Conservation (phyloP, 2,888 invertebrate genomes). For the Epistrophe eligans region DNA sequence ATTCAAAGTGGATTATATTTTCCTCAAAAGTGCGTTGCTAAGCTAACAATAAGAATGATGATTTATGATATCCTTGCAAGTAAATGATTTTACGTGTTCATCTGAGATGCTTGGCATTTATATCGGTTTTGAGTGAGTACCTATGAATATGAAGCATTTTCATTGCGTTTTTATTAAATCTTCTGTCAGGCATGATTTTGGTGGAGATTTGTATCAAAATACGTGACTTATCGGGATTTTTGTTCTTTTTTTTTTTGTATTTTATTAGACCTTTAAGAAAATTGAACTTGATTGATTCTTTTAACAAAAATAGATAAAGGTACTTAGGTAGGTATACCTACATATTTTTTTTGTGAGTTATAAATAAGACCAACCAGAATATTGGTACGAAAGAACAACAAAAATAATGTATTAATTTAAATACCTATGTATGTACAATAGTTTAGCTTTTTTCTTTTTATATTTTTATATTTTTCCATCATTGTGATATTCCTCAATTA, state of each 20-base stretch:
- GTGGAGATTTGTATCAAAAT: neutral
- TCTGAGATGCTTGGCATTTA: slow-evolving; percentile 1
- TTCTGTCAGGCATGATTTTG: neutral
- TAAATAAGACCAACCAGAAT: too few species aligned
- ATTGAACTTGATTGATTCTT: neutral
- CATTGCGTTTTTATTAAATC: neutral
- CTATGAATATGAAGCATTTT: neutral
- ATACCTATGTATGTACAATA: too few species aligned
- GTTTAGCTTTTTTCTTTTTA: too few species aligned
- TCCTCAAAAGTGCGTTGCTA: slow-evolving; percentile 14
- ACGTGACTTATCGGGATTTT: neutral
- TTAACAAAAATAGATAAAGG: neutral
- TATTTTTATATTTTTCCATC: too few species aligned
- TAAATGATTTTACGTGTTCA: slow-evolving; percentile 14
- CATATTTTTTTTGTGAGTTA: too few species aligned
- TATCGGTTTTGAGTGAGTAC: neutral
- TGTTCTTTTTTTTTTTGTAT: neutral
- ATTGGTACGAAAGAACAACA: too few species aligned
- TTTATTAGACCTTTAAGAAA: neutral
- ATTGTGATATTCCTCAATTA: too few species aligned
- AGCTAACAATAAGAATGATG: slow-evolving; percentile 18
- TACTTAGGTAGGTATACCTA: too few species aligned
- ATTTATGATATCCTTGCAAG: slow-evolving; percentile 28
- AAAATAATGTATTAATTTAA: too few species aligned
- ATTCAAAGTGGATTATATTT: slow-evolving; percentile 16